Conservation (phyloP, 1,140 invertebrate species). For the Aethina tumida region DNA sequence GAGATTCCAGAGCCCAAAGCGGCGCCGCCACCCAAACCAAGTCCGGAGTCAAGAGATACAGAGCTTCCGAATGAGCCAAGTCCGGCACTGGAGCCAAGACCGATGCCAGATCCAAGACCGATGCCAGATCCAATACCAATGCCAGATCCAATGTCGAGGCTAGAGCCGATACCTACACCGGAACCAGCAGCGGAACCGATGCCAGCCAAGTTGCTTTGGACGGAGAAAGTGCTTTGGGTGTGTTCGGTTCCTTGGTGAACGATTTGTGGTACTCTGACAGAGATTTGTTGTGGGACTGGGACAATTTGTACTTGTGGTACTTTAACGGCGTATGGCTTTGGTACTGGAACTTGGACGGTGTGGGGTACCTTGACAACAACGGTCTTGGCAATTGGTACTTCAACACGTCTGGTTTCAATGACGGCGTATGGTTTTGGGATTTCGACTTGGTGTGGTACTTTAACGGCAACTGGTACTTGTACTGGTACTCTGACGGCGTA, state of each 20-base stretch:
- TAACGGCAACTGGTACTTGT: slow-evolving; percentile 17
- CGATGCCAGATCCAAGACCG: too few species aligned
- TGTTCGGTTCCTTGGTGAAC: too few species aligned
- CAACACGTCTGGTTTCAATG: slow-evolving; percentile 14
- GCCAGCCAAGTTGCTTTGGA: too few species aligned
- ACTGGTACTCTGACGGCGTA: slow-evolving; percentile 18
- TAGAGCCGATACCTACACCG: background rate
- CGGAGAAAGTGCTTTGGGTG: too few species aligned
- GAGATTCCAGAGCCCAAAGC: slow-evolving; percentile 1
- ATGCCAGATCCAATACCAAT: background rate
- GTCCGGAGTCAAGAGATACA: background rate
- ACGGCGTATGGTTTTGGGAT: slow-evolving; percentile 17
- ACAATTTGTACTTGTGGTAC: slow-evolving; percentile 10
- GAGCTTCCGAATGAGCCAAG: background rate
- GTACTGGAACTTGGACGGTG: slow-evolving; percentile 15
- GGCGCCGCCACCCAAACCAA: background rate
- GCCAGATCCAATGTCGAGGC: background rate
- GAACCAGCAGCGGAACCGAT: too few species aligned
- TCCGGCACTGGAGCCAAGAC: too few species aligned
- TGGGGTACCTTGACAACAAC: slow-evolving; percentile 18
- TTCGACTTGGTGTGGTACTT: slow-evolving; percentile 16
- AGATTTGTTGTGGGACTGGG: slow-evolving; percentile 13
- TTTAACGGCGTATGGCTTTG: slow-evolving; percentile 13
- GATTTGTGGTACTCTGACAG: slow-evolving; percentile 15
- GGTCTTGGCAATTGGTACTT: slow-evolving; percentile 15